Base-by-base conservation (phyloP, 2,797 vertebrate genomes). In the Chelmon rostratus region DNA sequence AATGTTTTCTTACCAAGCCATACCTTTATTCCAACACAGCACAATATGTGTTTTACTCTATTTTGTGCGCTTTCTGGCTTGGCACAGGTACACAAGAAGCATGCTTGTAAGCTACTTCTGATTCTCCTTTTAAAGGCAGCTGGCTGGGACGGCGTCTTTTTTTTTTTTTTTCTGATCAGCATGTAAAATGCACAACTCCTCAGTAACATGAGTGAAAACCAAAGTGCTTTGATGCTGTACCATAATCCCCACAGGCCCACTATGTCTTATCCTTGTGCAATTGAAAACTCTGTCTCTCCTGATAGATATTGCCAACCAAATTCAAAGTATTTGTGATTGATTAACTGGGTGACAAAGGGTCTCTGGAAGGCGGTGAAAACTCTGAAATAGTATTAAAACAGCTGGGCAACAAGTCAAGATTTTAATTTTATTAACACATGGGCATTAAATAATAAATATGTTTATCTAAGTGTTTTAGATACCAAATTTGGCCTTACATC, bases 211-310 rank as follows among this genome's bases (percentile, higher is more conserved):
- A 85, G 77, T 58, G 70, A 50, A 79, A 87, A 85, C 86, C 89
- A 87, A 88, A 89, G 91, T 89, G 90, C 81, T 88, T 79, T 68
- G 76, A 87, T 83, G 74, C 77, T 35, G 71, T 68, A 69, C 33
- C 40, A 37, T 80, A 40, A 69, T 44, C 67, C 50, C 71, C 19
- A 10, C 59, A 73, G 57, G 33, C 63, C 73, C 50, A 3, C 8
- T 49, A 37, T 59, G 74, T 74, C 35, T 25, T 31, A 15, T 49
- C 19, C 2, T 56, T 54, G 61, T 73, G 77, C 71, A 78, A 42
- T 73, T 23, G 25, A 25, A 56, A 57, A 65, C 9, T 35, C 3
- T 38, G 23, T 44, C 1, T 15, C n/a, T 77, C 31, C 49, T 35
- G 54, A 54, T 61, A 52, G 31, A 21, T 44, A 19, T 38, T 56